These are phyloP conservation scores for Limanda limanda DNA, from an alignment of 2,113 vertebrate genomes.

Conservation along the genomic window DNA sequence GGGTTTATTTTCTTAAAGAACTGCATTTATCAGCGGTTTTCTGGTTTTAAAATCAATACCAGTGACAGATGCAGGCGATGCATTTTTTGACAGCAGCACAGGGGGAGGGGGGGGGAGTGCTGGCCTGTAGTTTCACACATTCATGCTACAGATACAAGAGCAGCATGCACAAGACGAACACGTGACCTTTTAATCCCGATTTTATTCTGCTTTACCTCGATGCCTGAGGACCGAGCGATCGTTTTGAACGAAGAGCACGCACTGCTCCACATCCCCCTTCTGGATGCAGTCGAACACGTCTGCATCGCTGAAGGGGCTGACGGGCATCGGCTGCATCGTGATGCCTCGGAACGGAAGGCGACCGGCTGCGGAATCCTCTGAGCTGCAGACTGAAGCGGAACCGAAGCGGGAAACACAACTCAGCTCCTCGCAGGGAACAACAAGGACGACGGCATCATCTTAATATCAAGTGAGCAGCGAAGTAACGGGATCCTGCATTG, in stretches of 20 bases:
- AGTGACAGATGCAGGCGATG: not conserved
- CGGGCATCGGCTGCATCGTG: conserved; percentile 63
- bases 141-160: not conserved
- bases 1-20: not conserved
- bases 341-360: not conserved
- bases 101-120: conserved; percentile 4
- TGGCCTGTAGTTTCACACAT: conserved; percentile 1
- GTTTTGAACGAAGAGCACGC: conserved; percentile 70
- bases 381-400: not conserved
- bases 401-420: not conserved
- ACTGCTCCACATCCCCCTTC: conserved; percentile 75
- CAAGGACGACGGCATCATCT: conserved; percentile 8
- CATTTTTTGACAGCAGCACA: conserved; percentile 4
- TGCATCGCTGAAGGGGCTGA: conserved; percentile 43
- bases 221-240: conserved; percentile 73
- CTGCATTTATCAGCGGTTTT: not conserved
- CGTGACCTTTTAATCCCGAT: not conserved
- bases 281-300: conserved; percentile 82
- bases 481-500: conserved; percentile 36
- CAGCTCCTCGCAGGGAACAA: not conserved
- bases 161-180: not conserved
- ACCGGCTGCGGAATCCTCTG: not conserved
- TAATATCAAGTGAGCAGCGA: conserved; percentile 1
- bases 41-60: conserved; percentile 24
- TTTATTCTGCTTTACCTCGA: conserved; percentile 73